A percentile compares a stretch with the other conserved stretches of the same genome.
Conservation (phyloP, 2,113 vertebrate species). For the Columbina picui region DNA sequence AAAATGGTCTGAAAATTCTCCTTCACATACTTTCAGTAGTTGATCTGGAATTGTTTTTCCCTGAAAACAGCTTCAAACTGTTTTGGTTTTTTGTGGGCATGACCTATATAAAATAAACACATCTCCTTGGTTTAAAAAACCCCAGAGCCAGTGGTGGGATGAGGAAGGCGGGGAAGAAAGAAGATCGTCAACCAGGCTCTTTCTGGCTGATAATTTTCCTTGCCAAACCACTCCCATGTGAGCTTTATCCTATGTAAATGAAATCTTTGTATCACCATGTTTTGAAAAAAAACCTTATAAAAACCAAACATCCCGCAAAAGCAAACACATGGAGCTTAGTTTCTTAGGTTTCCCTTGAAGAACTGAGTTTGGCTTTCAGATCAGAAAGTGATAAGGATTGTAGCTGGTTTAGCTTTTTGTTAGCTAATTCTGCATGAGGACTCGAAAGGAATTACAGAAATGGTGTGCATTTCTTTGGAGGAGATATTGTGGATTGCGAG, state of each 20-base stretch:
- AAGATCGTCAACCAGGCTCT: not conserved
- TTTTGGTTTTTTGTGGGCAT: not conserved
- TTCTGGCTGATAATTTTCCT: not conserved
- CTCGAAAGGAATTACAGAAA: not conserved
- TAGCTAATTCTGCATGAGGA: not conserved
- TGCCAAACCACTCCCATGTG: not conserved
- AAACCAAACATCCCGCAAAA: not conserved
- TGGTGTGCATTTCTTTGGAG: not conserved
- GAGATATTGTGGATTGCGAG: not conserved
- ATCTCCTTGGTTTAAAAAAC: not conserved
- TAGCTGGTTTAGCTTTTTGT: not conserved
- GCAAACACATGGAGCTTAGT: not conserved
- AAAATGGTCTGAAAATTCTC: not conserved
- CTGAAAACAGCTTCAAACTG: not conserved
- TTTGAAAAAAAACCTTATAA: not conserved
- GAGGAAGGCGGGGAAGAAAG: not conserved
- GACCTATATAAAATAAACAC: not conserved
- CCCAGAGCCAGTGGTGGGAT: no score
- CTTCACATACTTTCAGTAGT: not conserved
- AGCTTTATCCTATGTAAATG: not conserved
- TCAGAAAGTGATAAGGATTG: not conserved
- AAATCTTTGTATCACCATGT: fast-evolving
- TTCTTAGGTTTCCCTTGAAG: not conserved
- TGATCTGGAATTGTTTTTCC: not conserved
- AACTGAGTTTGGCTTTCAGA: not conserved